Base-by-base conservation (phyloP, 1,140 invertebrate species). In the Fragariocoptes setiger region DNA sequence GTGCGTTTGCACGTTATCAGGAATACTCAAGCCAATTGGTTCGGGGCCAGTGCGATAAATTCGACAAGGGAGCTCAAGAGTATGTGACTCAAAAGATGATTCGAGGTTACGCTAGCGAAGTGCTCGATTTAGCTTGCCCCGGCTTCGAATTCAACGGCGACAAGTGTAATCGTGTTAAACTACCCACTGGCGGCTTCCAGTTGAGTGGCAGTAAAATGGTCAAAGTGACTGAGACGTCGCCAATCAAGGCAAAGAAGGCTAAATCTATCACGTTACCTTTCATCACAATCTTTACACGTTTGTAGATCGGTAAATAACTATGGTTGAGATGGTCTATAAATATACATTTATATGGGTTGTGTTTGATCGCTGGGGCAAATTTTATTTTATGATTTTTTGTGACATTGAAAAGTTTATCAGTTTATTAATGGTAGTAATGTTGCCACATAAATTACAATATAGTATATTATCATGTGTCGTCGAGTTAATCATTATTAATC, bases 51-150 rank as follows among this genome's bases (percentile, higher is more conserved):
- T 45, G 44, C 18, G 15, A 16, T 2, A 21, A 45, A 18, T 31
- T 31, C 25, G 44, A 45, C 21, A n/a, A 21, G 20, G 38, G 21
- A n/a, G 44, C 44, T 12, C 36, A 42, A 25, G 44, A 45, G 15
- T 45, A 45, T 38, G 39, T 45, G 16, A 22, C 19, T 17, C 20
- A 20, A 19, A 45, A 45, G 31, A 45, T 45, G 44, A 45, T 45
- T 19, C 41, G 4, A 36, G 43, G 40, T 21, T 46, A 46, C 38
- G 42, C 42, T 14, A 44, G 45, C 37, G 45, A 46, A 19, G 42
- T 46, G 2, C 18, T 46, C n/a, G 45, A 46, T 14, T 20, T 46
- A 38, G 42, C 35, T 1, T 46, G 45, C 22, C 39, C 35, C 15
- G 45, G 45, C 13, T 45, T 22, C 41, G 44, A 46, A 12, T 19